Conservation (phyloP, 2,113 vertebrate genomes). For the Chiloscyllium plagiosum region DNA sequence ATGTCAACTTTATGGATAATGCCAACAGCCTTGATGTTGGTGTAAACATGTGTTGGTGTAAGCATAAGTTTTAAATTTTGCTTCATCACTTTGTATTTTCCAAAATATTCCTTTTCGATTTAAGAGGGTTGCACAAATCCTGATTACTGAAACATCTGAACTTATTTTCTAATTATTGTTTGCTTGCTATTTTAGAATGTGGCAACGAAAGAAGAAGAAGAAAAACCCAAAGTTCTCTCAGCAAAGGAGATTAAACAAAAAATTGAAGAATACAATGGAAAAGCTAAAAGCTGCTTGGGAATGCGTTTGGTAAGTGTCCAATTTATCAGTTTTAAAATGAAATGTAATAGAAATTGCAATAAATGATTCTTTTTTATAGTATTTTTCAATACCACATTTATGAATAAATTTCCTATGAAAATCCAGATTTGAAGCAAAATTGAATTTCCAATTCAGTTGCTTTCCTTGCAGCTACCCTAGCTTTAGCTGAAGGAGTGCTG, state of each 20-base stretch:
- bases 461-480: not conserved
- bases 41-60: too few species aligned
- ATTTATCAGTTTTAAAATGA: not conserved
- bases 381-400: not conserved
- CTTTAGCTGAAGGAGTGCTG: not conserved
- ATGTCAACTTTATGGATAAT: not conserved
- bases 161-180: not conserved
- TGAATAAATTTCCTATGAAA: not conserved
- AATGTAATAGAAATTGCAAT: not conserved
- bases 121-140: not conserved
- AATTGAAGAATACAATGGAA: conserved; percentile 79
- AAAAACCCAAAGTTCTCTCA: conserved; percentile 53
- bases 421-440: not conserved
- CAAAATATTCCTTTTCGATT: not conserved
- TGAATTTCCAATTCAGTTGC: not conserved
- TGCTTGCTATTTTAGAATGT: conserved; percentile 58
- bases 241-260: conserved; percentile 71
- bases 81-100: not conserved
- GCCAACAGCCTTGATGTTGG: not conserved
- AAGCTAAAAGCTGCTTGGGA: conserved; percentile 72
- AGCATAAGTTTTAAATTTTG: not conserved
- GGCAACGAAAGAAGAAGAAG: conserved; percentile 58
- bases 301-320: conserved; percentile 77
- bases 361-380: not conserved
- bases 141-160: not conserved